These are phyloP conservation scores for Hedya salicella DNA, from an alignment of 2,888 invertebrate species.

Conservation along the genomic window DNA sequence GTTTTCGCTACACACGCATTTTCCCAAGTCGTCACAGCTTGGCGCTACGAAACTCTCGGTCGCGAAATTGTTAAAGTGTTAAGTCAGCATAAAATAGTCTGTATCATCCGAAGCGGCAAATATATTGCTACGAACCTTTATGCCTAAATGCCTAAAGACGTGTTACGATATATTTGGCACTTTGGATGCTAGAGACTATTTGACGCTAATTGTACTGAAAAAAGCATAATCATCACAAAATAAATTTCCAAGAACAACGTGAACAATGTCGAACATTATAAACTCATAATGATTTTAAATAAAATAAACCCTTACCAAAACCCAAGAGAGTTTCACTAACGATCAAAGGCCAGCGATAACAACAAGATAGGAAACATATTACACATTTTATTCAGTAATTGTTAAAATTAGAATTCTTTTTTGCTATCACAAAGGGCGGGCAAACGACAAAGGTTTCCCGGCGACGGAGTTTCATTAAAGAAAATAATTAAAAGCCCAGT, in stretches of 20 bases:
- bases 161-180: no score
- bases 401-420: slow-evolving; percentile 40
- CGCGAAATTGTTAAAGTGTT: no score
- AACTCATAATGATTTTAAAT: no score
- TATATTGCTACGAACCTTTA: no score
- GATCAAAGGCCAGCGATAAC: slow-evolving; percentile 38
- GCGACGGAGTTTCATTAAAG: slow-evolving; percentile 77
- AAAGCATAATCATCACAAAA: slow-evolving; percentile 9
- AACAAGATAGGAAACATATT: slow-evolving; percentile 36
- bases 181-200: no score
- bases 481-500: slow-evolving; percentile 84
- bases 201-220: no score
- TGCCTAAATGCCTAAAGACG: no score
- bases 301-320: slow-evolving; percentile 34
- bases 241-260: slow-evolving; percentile 11
- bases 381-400: slow-evolving; percentile 39
- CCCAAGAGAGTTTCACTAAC: slow-evolving; percentile 23
- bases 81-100: no score
- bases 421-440: slow-evolving; percentile 34
- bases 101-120: no score
- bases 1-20: no score
- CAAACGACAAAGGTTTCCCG: slow-evolving; percentile 58
- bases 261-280: slow-evolving; percentile 5
- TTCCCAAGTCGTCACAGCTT: no score
- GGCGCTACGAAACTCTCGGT: no score